phyloP scores from a whole-genome alignment of 2,113 vertebrate genomes.

The Leptobrachium ailaonicum region DNA sequence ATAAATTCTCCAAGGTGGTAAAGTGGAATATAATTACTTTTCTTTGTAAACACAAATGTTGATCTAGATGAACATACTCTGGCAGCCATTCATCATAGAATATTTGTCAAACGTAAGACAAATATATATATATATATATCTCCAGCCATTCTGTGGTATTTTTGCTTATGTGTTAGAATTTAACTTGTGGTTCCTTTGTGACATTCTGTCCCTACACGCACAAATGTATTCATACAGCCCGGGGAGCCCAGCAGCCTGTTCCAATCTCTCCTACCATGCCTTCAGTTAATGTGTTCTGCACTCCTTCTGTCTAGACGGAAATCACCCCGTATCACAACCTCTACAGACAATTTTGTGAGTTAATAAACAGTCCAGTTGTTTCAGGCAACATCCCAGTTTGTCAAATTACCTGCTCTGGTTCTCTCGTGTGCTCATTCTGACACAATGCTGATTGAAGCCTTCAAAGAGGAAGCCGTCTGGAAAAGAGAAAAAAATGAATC shows the following conservation, averaged over 20 bases:
- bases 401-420: conserved; percentile 64
- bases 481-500: conserved; percentile 52
- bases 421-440: conserved; percentile 61
- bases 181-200: neutral
- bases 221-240: conserved; percentile 46
- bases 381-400: conserved; percentile 65
- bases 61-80: neutral
- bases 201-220: conserved; percentile 16
- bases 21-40: too few species aligned
- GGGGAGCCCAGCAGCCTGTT: conserved; percentile 51
- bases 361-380: conserved; percentile 67
- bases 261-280: conserved; percentile 52
- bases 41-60: too few species aligned
- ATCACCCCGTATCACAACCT: conserved; percentile 66
- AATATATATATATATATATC: too few species aligned
- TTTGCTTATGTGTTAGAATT: neutral
- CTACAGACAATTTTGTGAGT: conserved; percentile 68
- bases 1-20: too few species aligned
- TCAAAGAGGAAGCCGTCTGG: conserved; percentile 59
- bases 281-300: conserved; percentile 69
- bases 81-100: neutral
- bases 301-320: conserved; percentile 77
- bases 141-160: too few species aligned
- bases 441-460: conserved; percentile 61
- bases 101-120: neutral